Evolutionary conservation across 1,140 invertebrate genomes (phyloP).

Genomic region (Lordiphosa clarofinis): DNA sequence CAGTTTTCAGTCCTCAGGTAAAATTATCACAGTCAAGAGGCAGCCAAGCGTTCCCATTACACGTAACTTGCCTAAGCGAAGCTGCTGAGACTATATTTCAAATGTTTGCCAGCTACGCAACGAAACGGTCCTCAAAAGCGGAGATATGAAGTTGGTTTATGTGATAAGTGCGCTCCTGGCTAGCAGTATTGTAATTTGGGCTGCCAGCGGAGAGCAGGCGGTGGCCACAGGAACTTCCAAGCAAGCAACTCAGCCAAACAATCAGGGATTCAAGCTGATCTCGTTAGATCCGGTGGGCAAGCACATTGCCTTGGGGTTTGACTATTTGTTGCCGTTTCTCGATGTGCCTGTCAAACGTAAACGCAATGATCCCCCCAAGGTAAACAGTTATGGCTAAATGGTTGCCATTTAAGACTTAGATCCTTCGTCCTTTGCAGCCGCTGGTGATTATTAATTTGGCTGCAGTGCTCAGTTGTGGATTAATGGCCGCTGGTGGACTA

Average conservation of each 20-base stretch:
- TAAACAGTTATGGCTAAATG: slow-evolving; percentile 1
- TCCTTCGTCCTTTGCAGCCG: slow-evolving; percentile 18
- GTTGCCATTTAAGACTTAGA: neutral
- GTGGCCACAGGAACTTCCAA: neutral
- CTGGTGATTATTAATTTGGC: slow-evolving; percentile 60
- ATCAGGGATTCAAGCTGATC: slow-evolving; percentile 42
- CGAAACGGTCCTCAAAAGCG: slow-evolving; percentile 19
- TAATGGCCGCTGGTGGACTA: slow-evolving; percentile 45
- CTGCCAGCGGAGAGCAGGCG: slow-evolving; percentile 23
- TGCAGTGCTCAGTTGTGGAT: slow-evolving; percentile 49
- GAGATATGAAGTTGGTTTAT: slow-evolving; percentile 43
- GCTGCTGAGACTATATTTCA: slow-evolving; percentile 24
- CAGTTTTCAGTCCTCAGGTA: slow-evolving; percentile 9
- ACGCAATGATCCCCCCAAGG: slow-evolving; percentile 44
- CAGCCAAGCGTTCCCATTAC: slow-evolving; percentile 43
- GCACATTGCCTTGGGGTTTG: slow-evolving; percentile 55
- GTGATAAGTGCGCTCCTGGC: slow-evolving; percentile 24
- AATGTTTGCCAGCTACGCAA: slow-evolving; percentile 26
- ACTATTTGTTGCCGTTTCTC: slow-evolving; percentile 66
- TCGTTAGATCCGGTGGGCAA: slow-evolving; percentile 60
- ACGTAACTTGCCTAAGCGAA: slow-evolving; percentile 22
- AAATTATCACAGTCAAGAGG: slow-evolving; percentile 49
- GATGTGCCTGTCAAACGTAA: slow-evolving; percentile 61
- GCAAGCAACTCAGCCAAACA: neutral
- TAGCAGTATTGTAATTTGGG: slow-evolving; percentile 21